phyloP scores from a whole-genome alignment of 2,888 invertebrate species.

The Nymphalis polychloros region DNA sequence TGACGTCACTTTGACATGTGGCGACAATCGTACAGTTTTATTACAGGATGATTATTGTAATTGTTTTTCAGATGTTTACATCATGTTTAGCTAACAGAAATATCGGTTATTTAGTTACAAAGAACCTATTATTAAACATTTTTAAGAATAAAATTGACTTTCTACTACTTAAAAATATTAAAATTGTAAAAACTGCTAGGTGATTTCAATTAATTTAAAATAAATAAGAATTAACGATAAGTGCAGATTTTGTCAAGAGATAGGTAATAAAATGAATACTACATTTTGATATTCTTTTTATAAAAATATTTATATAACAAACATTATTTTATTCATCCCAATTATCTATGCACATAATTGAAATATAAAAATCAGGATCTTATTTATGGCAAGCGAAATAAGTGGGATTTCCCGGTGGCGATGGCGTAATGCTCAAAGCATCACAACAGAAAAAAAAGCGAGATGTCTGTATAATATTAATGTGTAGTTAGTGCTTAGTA shows the following conservation, averaged over 20 bases:
- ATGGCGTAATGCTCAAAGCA: conserved; percentile 44
- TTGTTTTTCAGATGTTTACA: conserved; percentile 17
- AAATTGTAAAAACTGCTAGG: no score
- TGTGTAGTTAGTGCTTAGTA: conserved; percentile 12
- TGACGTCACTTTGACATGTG: conserved; percentile 73
- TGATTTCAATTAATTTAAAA: no score
- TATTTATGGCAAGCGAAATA: conserved; percentile 36
- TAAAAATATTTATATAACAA: not conserved
- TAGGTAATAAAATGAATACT: no score
- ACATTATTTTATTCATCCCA: conserved; percentile 6
- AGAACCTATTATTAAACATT: not conserved
- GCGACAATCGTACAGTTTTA: conserved; percentile 59
- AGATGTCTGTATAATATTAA: conserved; percentile 16
- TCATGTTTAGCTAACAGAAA: not conserved
- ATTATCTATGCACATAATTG: conserved; percentile 38
- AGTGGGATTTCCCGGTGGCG: conserved; percentile 48
- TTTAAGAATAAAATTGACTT: not conserved
- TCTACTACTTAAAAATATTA: no score
- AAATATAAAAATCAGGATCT: conserved; percentile 40
- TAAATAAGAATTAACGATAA: no score
- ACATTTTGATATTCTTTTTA: no score
- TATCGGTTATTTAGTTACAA: no score
- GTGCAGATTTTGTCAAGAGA: no score
- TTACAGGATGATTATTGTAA: conserved; percentile 51
- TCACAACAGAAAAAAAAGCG: conserved; percentile 40